Evolutionary conservation across 1,140 invertebrate genomes (phyloP), one percentile per base, ranked within the genome.

Genomic region (Pogonomyrmex californicus): DNA sequence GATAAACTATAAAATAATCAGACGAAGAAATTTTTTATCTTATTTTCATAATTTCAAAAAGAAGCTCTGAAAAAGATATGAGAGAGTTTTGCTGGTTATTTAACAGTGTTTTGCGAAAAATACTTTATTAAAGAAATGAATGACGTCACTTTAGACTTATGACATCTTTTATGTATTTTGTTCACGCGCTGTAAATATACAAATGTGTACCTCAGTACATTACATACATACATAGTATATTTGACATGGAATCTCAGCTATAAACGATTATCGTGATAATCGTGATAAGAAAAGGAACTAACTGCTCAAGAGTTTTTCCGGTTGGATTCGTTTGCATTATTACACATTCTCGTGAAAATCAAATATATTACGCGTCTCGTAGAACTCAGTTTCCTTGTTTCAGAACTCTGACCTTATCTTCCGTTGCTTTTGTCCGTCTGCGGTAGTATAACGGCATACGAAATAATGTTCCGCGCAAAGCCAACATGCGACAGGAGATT

Each of bases 401-500:
- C 75, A 66, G 49, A 79, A 86, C 12, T 44, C 73, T 38, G 87
- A 56, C 73, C 91, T 93, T 93, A 92, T 93, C 91, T 92, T 58
- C 66, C 73, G 30, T 76, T 68, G 54, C 75, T 88, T 92, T 91
- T 92, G 83, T 92, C 88, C 71, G 79, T 87, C 86, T 86, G 66
- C 86, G 85, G 87, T 87, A 88, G 86, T 88, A 81, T 92, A 86
- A 91, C 91, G 88, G 86, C 93, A 94, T 93, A 93, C 93, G 88
- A 94, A 88, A 89, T 82, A 89, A 82, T 82, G 85, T 91, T 90
- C 90, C 91, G 83, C 91, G 88, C 88, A 87, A 92, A 85, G 88
- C 88, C 89, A 86, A 90, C 87, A 86, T 88, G 91, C 87, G 92
- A 92, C 92, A 93, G 87, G 88, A 93, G 93, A 93, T 94, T 91